These are phyloP conservation scores for Limnephilus lunatus DNA, from an alignment of 2,888 invertebrate species.

Conservation along the genomic window DNA sequence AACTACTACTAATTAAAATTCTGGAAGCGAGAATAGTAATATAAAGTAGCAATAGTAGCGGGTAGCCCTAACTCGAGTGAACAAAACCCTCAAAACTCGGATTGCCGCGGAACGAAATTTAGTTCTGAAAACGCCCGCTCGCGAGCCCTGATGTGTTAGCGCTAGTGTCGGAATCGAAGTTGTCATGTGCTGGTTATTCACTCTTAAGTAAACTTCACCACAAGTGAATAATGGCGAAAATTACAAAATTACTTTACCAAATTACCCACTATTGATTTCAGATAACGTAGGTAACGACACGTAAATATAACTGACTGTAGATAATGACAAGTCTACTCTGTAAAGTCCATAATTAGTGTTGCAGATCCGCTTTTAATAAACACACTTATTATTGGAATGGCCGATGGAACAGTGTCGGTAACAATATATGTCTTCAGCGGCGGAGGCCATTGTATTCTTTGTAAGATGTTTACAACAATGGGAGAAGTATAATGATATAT, in stretches of 20 bases:
- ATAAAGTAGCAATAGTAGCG: too few species aligned
- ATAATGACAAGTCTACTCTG: conserved; percentile 18
- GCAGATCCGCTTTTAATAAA: conserved; percentile 21
- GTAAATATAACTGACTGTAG: not conserved
- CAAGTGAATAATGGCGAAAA: not conserved
- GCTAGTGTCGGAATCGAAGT: too few species aligned
- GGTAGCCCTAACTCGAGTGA: too few species aligned
- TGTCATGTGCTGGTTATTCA: too few species aligned
- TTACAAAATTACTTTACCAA: not conserved
- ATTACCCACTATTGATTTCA: not conserved
- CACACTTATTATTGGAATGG: conserved; percentile 30
- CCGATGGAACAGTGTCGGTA: not conserved
- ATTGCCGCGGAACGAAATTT: too few species aligned
- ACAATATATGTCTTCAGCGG: not conserved
- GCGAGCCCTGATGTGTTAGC: too few species aligned
- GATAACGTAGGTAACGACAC: not conserved
- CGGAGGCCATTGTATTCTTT: conserved; percentile 22
- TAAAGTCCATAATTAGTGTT: conserved; percentile 13
- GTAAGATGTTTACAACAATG: conserved; percentile 60
- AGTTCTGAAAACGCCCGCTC: too few species aligned
- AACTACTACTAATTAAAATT: too few species aligned
- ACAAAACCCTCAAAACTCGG: too few species aligned
- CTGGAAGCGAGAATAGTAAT: too few species aligned
- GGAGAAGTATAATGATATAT: conserved; percentile 61
- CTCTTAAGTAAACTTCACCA: not conserved